Conservation (phyloP, 2,797 vertebrate species). For the Takifugu rubripes region DNA sequence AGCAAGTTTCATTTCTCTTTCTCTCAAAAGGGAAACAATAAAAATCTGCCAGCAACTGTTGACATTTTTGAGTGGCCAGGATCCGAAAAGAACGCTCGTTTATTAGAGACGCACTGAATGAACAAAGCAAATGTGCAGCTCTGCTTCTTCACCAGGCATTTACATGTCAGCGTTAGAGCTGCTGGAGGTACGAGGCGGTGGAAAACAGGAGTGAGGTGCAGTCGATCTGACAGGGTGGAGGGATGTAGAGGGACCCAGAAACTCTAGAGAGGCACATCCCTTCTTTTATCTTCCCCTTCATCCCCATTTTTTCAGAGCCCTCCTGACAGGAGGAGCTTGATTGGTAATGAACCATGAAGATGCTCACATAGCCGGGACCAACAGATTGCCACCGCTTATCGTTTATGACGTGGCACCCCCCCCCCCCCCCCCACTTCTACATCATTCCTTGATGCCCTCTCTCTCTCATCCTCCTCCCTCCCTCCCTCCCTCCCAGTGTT, state of each 20-base stretch:
- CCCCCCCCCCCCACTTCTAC: conserved; percentile 16
- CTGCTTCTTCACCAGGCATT: conserved; percentile 39
- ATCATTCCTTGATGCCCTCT: conserved; percentile 15
- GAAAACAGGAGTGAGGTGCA: conserved; percentile 55
- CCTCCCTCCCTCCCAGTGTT: conserved; percentile 42
- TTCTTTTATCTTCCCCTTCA: conserved; percentile 51
- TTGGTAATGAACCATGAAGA: conserved; percentile 75
- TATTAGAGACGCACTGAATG: conserved; percentile 20
- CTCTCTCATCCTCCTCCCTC: conserved; percentile 16
- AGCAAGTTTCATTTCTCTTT: conserved; percentile 23
- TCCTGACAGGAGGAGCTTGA: conserved; percentile 68
- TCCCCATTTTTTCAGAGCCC: conserved; percentile 39
- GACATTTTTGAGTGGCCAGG: conserved; percentile 15
- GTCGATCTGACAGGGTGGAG: conserved; percentile 53
- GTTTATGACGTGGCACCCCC: conserved; percentile 57
- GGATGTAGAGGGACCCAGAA: conserved; percentile 39
- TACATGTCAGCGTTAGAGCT: conserved; percentile 33
- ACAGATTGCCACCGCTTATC: conserved; percentile 70
- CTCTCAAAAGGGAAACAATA: not conserved
- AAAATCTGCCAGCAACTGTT: conserved; percentile 14
- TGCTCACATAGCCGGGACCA: conserved; percentile 63
- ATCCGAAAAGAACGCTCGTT: conserved; percentile 7
- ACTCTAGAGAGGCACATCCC: conserved; percentile 34
- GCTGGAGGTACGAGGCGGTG: conserved; percentile 50
- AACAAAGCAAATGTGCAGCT: conserved; percentile 28